These are phyloP conservation scores for Carettochelys insculpta DNA, from an alignment of 2,113 vertebrate species.

Conservation along the genomic window DNA sequence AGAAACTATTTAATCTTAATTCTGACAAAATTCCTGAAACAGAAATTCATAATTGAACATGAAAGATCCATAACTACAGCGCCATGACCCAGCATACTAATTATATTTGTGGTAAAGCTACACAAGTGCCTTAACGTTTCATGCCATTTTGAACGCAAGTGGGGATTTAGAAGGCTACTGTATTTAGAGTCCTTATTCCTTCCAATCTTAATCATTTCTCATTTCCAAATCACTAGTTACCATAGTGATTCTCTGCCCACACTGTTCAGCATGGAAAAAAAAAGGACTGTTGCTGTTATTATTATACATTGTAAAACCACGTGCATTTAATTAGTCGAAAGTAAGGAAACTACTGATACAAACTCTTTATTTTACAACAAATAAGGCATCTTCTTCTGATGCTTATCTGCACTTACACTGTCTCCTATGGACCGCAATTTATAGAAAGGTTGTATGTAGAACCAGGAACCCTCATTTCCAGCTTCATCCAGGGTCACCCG, in stretches of 20 bases:
- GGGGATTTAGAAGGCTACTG: slow-evolving; percentile 39
- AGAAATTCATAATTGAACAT: neutral
- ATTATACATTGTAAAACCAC: neutral
- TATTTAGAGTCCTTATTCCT: slow-evolving; percentile 60
- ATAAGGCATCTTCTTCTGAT: rapidly evolving
- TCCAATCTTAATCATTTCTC: slow-evolving; percentile 36
- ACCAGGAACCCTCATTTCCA: slow-evolving; percentile 98
- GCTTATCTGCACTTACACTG: slow-evolving; percentile 83
- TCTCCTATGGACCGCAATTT: slow-evolving; percentile 97
- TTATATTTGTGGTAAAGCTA: slow-evolving; percentile 9
- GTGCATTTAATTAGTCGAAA: slow-evolving; percentile 13
- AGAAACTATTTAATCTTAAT: neutral
- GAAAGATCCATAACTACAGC: neutral
- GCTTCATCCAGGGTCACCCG: slow-evolving; percentile 95
- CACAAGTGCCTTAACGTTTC: slow-evolving; percentile 25
- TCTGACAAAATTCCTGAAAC: neutral
- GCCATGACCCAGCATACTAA: neutral
- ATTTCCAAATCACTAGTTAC: slow-evolving; percentile 75
- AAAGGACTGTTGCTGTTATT: slow-evolving; percentile 36
- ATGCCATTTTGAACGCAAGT: slow-evolving; percentile 11
- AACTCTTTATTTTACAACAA: neutral
- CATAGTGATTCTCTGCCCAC: slow-evolving; percentile 69
- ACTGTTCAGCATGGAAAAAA: slow-evolving; percentile 14
- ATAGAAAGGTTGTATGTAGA: slow-evolving; percentile 99
- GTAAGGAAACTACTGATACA: neutral